These are phyloP conservation scores for Hybos culiciformis DNA, from an alignment of 2,888 invertebrate species.

Conservation along the genomic window DNA sequence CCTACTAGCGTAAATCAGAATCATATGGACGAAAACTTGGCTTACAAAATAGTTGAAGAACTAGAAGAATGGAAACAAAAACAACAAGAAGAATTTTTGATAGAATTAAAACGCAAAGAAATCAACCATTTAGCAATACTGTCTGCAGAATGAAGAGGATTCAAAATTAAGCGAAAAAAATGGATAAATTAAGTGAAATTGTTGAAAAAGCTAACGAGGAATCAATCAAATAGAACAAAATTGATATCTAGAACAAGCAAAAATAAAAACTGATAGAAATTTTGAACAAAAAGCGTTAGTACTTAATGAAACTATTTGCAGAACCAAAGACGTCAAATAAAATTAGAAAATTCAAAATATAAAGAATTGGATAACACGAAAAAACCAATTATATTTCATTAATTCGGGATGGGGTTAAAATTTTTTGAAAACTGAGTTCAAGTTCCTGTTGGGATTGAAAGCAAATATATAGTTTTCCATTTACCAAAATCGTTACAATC, in stretches of 20 bases:
- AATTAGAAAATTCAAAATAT: conserved; percentile 36
- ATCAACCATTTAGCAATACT: conserved; percentile 40
- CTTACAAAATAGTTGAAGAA: conserved; percentile 47
- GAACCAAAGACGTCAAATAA: conserved; percentile 36
- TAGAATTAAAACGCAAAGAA: conserved; percentile 46
- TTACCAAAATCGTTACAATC: no score
- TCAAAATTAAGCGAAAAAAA: no score
- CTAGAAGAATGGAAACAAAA: conserved; percentile 60
- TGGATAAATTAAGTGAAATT: conserved; percentile 46
- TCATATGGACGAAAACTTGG: conserved; percentile 24
- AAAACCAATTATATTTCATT: no score
- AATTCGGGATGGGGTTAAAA: no score
- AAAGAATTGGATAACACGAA: conserved; percentile 37
- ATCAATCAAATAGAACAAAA: conserved; percentile 12
- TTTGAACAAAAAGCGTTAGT: conserved; percentile 45
- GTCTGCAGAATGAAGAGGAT: conserved; percentile 47
- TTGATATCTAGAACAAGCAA: conserved; percentile 37
- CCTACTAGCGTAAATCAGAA: no score
- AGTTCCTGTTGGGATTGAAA: no score
- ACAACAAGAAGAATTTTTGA: conserved; percentile 48
- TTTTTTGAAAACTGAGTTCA: no score
- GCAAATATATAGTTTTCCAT: no score
- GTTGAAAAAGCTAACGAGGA: conserved; percentile 32
- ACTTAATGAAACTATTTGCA: conserved; percentile 36
- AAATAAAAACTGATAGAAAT: conserved; percentile 44